phyloP scores from a whole-genome alignment of 2,113 vertebrate species.

The Petromus typicus region DNA sequence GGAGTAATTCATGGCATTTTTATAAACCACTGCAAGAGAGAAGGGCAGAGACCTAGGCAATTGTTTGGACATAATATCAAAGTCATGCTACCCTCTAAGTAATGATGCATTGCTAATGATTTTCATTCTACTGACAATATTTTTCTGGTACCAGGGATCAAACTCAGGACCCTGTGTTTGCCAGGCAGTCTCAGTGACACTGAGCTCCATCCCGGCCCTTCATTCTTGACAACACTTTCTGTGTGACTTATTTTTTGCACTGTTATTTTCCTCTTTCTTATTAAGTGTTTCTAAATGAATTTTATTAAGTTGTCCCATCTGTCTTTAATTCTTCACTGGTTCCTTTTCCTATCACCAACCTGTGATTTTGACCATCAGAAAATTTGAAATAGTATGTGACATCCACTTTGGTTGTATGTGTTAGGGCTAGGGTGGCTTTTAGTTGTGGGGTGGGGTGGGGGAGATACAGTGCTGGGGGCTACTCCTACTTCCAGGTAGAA shows the following conservation, averaged over 20 bases:
- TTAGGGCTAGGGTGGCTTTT: neutral
- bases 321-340: neutral
- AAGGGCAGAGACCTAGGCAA: neutral
- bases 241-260: neutral
- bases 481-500: neutral
- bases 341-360: neutral
- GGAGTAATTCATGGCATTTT: neutral
- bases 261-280: slow-evolving; percentile 13
- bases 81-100: neutral
- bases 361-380: neutral
- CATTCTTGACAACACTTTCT: neutral
- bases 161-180: no score
- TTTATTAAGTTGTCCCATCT: neutral
- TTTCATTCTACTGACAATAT: neutral
- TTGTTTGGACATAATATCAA: slow-evolving; percentile 8
- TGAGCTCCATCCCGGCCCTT: neutral
- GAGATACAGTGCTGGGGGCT: neutral
- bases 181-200: no score
- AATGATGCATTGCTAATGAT: neutral
- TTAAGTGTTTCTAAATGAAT: neutral
- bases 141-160: no score
- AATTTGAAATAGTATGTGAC: neutral
- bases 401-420: neutral
- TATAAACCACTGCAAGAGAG: neutral
- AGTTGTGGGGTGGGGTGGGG: neutral